phyloP scores from a whole-genome alignment of 2,113 vertebrate genomes.

The Anguilla japonica region DNA sequence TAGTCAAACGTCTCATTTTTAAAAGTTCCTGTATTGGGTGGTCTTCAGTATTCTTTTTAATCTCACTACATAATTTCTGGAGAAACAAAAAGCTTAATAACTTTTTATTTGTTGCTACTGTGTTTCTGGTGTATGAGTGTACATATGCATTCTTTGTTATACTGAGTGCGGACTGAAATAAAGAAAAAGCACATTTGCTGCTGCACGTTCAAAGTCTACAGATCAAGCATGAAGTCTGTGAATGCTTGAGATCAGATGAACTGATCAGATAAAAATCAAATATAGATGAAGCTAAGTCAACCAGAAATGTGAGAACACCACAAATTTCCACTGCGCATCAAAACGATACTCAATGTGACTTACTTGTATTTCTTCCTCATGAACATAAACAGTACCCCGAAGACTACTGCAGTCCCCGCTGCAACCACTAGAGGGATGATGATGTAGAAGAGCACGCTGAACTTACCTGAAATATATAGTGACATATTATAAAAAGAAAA shows the following conservation, averaged over 20 bases:
- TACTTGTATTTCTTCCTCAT: conserved; percentile 65
- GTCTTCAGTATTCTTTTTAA: too few species aligned
- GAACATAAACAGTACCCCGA: conserved; percentile 51
- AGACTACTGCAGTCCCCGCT: conserved; percentile 35
- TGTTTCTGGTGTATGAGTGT: background rate
- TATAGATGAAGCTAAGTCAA: background rate
- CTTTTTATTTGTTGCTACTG: too few species aligned
- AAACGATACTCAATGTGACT: conserved; percentile 23
- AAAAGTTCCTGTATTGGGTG: too few species aligned
- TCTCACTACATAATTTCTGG: too few species aligned
- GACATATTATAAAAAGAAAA: too few species aligned
- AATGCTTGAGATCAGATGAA: background rate
- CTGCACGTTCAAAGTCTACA: background rate
- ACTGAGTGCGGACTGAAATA: background rate
- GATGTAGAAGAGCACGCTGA: conserved; percentile 49
- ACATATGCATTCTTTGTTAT: background rate
- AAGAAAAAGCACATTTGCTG: background rate
- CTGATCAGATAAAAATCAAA: background rate
- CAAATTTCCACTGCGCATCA: background rate
- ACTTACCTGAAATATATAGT: conserved; percentile 30
- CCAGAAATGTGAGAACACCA: background rate
- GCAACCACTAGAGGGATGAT: conserved; percentile 53
- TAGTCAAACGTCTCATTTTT: too few species aligned
- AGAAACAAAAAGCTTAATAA: too few species aligned
- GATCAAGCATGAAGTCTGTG: background rate